Evolutionary conservation across 2,888 invertebrate species (phyloP).

Genomic region (Apotomis capreana): DNA sequence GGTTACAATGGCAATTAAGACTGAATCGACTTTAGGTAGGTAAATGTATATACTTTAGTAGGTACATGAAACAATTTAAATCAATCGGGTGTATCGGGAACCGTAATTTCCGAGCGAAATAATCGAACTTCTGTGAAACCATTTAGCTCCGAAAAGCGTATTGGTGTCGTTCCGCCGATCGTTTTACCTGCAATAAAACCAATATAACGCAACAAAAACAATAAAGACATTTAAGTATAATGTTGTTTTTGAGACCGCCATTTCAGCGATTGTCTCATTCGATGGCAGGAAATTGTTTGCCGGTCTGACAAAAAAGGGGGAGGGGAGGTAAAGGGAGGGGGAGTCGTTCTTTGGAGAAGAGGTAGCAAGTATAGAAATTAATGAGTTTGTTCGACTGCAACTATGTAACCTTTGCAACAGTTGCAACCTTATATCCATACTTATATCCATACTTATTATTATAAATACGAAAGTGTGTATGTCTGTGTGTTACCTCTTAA

Average conservation of each 20-base stretch:
- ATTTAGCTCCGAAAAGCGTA: not conserved
- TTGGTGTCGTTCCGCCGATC: not conserved
- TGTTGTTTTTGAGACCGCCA: constrained; percentile 14
- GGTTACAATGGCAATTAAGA: too few relatives aligned
- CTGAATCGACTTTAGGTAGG: too few relatives aligned
- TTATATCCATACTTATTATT: too few relatives aligned
- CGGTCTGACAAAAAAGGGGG: constrained; percentile 5
- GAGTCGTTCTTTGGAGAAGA: too few relatives aligned
- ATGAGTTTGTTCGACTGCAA: not conserved
- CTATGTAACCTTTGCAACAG: too few relatives aligned
- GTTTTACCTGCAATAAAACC: constrained; percentile 15
- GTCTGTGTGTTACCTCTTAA: too few relatives aligned
- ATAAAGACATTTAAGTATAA: constrained; percentile 28
- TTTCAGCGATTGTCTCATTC: constrained; percentile 19
- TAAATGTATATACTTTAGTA: too few relatives aligned
- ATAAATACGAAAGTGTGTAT: too few relatives aligned
- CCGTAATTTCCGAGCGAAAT: not conserved
- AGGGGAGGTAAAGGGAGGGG: not conserved
- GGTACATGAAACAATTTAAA: not conserved
- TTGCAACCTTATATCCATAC: too few relatives aligned
- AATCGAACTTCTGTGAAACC: not conserved
- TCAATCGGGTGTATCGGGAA: not conserved
- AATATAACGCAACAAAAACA: constrained; percentile 13
- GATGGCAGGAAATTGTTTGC: constrained; percentile 35
- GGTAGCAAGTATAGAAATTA: not conserved